These are phyloP conservation scores for Adelosebastes latens DNA, from an alignment of 2,797 vertebrate species.

Conservation along the genomic window DNA sequence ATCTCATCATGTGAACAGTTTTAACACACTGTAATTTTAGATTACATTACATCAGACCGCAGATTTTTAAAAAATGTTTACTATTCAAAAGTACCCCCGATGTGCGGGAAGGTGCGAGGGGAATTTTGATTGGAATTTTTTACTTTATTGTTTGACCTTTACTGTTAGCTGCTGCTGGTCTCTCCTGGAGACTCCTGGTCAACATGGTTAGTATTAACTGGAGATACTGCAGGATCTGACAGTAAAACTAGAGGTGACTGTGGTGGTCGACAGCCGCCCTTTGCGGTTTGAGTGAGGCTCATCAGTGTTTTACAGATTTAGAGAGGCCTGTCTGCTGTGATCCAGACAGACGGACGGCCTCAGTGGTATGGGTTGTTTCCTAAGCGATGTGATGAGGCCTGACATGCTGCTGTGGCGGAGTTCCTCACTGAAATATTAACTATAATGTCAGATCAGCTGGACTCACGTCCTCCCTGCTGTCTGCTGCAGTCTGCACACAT, in stretches of 20 bases:
- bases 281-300: background rate
- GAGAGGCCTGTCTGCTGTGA: background rate
- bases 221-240: background rate
- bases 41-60: background rate
- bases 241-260: background rate
- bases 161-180: background rate
- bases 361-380: background rate
- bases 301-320: background rate
- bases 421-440: constrained; percentile 36
- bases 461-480: constrained; percentile 10
- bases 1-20: background rate
- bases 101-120: too few species aligned
- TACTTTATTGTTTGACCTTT: background rate
- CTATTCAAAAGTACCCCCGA: too few species aligned
- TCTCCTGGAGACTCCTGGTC: background rate
- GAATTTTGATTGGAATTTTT: background rate
- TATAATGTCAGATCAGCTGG: constrained; percentile 11
- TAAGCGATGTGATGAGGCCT: constrained; percentile 10
- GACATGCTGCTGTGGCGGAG: constrained; percentile 12
- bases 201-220: background rate
- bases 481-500: constrained; percentile 1
- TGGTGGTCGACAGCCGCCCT: background rate
- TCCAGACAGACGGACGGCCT: background rate
- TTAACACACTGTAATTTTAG: background rate
- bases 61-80: too few species aligned